Evolutionary conservation across 92 coral and sea anemone species (phyloP).

Genomic region (Palythoa heliodiscus): DNA sequence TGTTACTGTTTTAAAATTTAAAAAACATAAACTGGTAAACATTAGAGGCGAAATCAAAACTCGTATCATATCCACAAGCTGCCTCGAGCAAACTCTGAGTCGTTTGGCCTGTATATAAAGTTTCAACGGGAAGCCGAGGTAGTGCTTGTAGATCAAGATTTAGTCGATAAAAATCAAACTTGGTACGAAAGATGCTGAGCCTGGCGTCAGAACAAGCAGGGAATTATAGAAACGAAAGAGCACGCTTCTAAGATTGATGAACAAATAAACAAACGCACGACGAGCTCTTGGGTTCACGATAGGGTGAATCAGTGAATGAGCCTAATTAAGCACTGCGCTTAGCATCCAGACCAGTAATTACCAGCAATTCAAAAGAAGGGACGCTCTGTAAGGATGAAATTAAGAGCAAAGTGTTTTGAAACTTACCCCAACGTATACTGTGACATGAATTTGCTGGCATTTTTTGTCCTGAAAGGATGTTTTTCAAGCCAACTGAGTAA

Average conservation of each 20-base stretch:
- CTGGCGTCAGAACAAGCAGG: constrained; percentile 50
- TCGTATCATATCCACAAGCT: constrained; percentile 21
- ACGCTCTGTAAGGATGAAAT: constrained; percentile 45
- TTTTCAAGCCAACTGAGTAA: constrained; percentile 9
- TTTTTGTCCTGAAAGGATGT: constrained; percentile 15
- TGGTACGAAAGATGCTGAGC: constrained; percentile 8
- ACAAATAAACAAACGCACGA: not conserved
- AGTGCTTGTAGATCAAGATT: constrained; percentile 33
- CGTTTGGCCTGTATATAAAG: constrained; percentile 39
- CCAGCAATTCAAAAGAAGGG: constrained; percentile 56
- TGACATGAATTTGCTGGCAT: constrained; percentile 39
- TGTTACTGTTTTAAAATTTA: constrained; percentile 2
- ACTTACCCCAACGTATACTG: constrained; percentile 44
- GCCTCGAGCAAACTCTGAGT: constrained; percentile 47
- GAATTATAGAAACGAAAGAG: constrained; percentile 53
- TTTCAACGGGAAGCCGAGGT: constrained; percentile 49
- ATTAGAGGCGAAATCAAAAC: not conserved
- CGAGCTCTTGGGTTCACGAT: constrained; percentile 31
- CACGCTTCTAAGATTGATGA: constrained; percentile 39
- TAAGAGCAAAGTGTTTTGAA: constrained; percentile 10
- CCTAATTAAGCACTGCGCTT: constrained; percentile 76
- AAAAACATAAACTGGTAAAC: constrained; percentile 31
- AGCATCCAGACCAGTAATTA: constrained; percentile 76
- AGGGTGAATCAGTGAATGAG: constrained; percentile 51
- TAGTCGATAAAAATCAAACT: constrained; percentile 34